Evolutionary conservation across 2,888 invertebrate species (phyloP).

Genomic region (Lottia gigantea): DNA sequence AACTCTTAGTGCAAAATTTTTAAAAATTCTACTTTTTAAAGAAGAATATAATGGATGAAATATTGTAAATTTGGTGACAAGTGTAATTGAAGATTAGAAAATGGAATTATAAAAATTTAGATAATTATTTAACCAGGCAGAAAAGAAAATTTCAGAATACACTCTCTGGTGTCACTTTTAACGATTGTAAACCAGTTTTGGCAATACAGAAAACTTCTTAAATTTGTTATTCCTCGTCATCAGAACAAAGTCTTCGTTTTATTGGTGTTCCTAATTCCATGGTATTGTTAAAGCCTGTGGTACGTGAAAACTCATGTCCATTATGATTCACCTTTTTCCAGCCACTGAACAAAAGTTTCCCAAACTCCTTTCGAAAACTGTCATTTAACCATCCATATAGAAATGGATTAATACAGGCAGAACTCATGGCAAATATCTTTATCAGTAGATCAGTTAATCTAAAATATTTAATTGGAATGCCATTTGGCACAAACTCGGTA

Average conservation of each 20-base stretch:
- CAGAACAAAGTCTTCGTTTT: background rate
- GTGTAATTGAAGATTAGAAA: no score
- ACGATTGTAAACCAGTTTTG: no score
- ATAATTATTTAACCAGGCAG: no score
- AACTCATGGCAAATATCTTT: conserved; percentile 65
- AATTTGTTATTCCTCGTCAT: background rate
- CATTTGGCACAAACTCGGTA: conserved; percentile 49
- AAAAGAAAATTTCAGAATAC: no score
- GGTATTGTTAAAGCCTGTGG: background rate
- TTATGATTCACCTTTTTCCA: conserved; percentile 29
- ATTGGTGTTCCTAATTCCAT: background rate
- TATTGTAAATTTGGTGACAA: no score
- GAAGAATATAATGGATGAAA: no score
- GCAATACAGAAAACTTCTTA: background rate
- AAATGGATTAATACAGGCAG: conserved; percentile 66
- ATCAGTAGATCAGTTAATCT: conserved; percentile 59
- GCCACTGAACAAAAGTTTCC: conserved; percentile 39
- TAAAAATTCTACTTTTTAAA: no score
- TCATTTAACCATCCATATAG: conserved; percentile 68
- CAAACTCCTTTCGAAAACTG: conserved; percentile 63
- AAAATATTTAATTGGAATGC: conserved; percentile 52
- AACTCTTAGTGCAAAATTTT: no score
- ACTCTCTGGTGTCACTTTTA: no score
- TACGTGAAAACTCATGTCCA: background rate
- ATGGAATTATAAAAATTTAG: no score